These are phyloP conservation scores for Apotomis turbidana DNA, from an alignment of 2,888 invertebrate genomes.

Conservation along the genomic window DNA sequence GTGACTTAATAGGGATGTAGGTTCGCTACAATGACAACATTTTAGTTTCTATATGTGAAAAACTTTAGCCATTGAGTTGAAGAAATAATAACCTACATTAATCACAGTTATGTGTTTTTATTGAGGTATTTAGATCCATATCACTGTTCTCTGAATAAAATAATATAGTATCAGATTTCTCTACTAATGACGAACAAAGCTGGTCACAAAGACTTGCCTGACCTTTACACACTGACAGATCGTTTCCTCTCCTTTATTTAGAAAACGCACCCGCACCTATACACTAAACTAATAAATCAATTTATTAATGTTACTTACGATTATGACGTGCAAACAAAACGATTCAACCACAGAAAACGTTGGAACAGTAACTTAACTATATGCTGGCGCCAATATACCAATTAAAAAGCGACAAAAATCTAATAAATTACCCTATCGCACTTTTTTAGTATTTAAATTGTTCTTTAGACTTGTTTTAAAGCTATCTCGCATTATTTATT, in stretches of 20 bases:
- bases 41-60: too few relatives aligned
- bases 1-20: too few relatives aligned
- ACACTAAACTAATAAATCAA: slow-evolving; percentile 30
- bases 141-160: slow-evolving; percentile 19
- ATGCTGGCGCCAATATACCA: too few relatives aligned
- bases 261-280: slow-evolving; percentile 1
- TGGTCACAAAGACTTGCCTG: slow-evolving; percentile 8
- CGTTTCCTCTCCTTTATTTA: slow-evolving; percentile 33
- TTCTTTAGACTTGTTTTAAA: too few relatives aligned
- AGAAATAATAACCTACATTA: too few relatives aligned
- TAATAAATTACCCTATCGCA: too few relatives aligned
- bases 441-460: too few relatives aligned
- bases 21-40: too few relatives aligned
- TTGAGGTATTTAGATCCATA: not conserved
- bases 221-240: slow-evolving; percentile 27
- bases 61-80: too few relatives aligned
- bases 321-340: not conserved
- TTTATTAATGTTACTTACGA: slow-evolving; percentile 13
- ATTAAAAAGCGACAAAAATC: too few relatives aligned
- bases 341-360: not conserved
- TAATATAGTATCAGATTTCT: slow-evolving; percentile 18
- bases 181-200: slow-evolving; percentile 1
- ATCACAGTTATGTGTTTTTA: not conserved
- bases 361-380: not conserved
- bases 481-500: too few relatives aligned